Evolutionary conservation across 2,888 invertebrate species (phyloP), one percentile per base, ranked within the genome.

Genomic region (Scelioninae gen. 1): DNA sequence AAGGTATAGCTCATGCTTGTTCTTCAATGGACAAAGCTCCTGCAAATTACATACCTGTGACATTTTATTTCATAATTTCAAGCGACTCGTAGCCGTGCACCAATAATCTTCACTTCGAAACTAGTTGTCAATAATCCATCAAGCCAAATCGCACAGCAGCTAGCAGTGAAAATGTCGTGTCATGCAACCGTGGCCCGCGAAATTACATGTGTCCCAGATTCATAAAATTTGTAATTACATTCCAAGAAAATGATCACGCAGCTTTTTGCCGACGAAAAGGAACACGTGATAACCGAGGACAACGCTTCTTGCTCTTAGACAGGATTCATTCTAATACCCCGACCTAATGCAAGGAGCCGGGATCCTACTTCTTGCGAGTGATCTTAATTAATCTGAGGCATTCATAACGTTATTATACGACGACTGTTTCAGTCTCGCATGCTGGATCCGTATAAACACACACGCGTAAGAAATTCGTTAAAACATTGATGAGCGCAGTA

Each of bases 401-500:
- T 75, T 83, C 72, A 69, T 76, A 68, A 72, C 65, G 76, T 56
- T 68, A 71, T 76, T 72, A 60, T 63, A 51, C n/a, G 65, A 58
- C 29, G 60, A 81, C 63, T 81, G 75, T 69, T 84, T 34, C 49
- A 71, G 58, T 49, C 45, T 68, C 60, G 65, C 81, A 68, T n/a
- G n/a, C 79, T 51, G 72, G 60, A 45, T 82, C 74, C 45, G 68
- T 53, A 69, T 75, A 53, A 82, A 79, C 82, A 74, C 81, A 83
- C 71, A 58, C 82, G 74, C 78, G 81, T 83, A 85, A 87, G 87
- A 87, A 86, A 87, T 86, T 86, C 79, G 83, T 76, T 87, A 81
- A 88, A 87, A 86, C 88, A 88, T 88, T 86, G 88, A 87, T 86
- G 85, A 85, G 85, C 80, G 81, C 85, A 86, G 82, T 87, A 85